These are phyloP conservation scores for Protonemura montana DNA, from an alignment of 2,888 invertebrate genomes.

Conservation along the genomic window DNA sequence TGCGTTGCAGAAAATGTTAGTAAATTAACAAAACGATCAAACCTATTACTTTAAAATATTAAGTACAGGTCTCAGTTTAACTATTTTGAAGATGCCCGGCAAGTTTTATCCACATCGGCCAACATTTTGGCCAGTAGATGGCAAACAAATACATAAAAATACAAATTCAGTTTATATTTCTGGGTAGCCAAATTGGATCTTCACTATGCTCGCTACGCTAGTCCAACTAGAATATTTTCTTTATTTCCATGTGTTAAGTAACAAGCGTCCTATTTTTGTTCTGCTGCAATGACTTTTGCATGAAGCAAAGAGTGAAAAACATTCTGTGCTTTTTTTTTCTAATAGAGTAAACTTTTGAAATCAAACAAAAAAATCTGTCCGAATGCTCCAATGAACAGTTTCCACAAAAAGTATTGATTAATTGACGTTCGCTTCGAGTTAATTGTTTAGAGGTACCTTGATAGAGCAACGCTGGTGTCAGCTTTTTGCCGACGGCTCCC, in stretches of 20 bases:
- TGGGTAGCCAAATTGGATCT: too few species aligned
- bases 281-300: not conserved
- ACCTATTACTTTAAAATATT: too few species aligned
- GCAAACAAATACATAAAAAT: not conserved
- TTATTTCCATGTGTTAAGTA: not conserved
- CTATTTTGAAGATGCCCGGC: too few species aligned
- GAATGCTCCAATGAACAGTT: not conserved
- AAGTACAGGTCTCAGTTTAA: too few species aligned
- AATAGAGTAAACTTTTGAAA: not conserved
- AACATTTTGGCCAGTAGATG: not conserved
- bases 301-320: not conserved
- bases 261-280: not conserved
- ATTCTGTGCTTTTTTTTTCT: not conserved
- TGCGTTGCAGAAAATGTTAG: too few species aligned
- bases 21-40: too few species aligned
- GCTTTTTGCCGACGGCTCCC: not conserved
- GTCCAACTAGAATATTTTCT: not conserved
- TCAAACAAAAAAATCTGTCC: not conserved
- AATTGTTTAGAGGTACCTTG: not conserved
- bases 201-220: too few species aligned
- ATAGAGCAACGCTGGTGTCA: not conserved
- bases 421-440: not conserved
- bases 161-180: too few species aligned
- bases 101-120: not conserved
- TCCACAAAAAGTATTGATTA: not conserved